Evolutionary conservation across 2,113 vertebrate species (phyloP).

Genomic region (Anas platyrhynchos): DNA sequence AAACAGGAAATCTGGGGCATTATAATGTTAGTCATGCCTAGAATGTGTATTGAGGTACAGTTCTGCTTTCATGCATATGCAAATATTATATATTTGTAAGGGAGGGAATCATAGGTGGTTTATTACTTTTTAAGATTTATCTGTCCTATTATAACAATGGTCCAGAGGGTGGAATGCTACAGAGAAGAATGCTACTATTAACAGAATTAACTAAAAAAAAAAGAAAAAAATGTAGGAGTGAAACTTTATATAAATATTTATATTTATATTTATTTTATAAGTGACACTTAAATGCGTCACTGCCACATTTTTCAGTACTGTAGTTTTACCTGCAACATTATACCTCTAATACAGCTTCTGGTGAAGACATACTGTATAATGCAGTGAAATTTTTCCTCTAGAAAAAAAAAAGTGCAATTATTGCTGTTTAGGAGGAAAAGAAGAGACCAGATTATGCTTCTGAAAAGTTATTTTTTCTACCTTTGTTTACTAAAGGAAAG

Average conservation of each 20-base stretch:
- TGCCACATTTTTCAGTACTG: background rate
- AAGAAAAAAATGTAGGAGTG: background rate
- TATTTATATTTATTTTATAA: too few species aligned
- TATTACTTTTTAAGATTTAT: background rate
- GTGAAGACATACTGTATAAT: background rate
- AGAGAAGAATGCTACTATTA: background rate
- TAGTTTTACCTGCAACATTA: background rate
- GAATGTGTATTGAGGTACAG: background rate
- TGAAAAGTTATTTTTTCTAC: background rate
- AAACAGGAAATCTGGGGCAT: background rate
- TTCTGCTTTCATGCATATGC: background rate
- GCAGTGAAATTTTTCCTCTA: constrained; percentile 5
- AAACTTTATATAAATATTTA: background rate
- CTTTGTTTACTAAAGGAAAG: background rate
- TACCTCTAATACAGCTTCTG: background rate
- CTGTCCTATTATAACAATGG: background rate
- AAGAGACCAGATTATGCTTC: background rate
- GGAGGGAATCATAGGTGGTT: background rate
- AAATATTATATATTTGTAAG: constrained; percentile 17
- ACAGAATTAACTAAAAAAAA: background rate
- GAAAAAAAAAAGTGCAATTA: background rate
- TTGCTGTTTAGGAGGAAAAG: background rate
- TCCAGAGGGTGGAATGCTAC: background rate
- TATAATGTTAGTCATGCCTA: background rate
- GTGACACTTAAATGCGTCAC: background rate